These are phyloP conservation scores for Struthidea cinerea DNA, from an alignment of 2,113 vertebrate species.

Conservation along the genomic window DNA sequence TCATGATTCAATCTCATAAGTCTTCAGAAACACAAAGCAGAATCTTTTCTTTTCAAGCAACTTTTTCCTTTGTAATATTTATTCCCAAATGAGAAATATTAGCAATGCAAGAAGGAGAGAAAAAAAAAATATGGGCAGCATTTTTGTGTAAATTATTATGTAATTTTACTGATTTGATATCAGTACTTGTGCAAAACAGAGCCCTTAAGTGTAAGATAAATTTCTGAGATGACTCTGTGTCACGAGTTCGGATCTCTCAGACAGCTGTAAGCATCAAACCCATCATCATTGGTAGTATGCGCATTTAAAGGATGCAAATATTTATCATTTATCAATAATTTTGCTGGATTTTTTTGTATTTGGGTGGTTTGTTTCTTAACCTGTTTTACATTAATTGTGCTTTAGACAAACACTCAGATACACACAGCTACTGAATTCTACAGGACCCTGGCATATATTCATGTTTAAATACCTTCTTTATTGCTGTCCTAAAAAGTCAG, in stretches of 20 bases:
- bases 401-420: background rate
- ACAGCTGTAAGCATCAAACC: background rate
- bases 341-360: background rate
- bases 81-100: background rate
- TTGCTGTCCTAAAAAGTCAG: background rate
- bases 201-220: background rate
- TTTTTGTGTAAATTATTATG: background rate
- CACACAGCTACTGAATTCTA: background rate
- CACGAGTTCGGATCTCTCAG: background rate
- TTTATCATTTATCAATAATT: background rate
- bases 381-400: background rate
- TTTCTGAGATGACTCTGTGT: background rate
- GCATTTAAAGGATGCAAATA: background rate
- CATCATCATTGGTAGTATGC: background rate
- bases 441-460: background rate
- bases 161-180: background rate
- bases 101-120: background rate
- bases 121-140: background rate
- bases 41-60: background rate
- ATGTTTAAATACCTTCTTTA: background rate
- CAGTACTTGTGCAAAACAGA: background rate
- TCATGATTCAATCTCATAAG: background rate
- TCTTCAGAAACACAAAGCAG: background rate
- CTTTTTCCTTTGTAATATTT: background rate
- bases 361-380: fast-evolving